Conservation (phyloP, 2,888 invertebrate species). For the Girardia tigrina region DNA sequence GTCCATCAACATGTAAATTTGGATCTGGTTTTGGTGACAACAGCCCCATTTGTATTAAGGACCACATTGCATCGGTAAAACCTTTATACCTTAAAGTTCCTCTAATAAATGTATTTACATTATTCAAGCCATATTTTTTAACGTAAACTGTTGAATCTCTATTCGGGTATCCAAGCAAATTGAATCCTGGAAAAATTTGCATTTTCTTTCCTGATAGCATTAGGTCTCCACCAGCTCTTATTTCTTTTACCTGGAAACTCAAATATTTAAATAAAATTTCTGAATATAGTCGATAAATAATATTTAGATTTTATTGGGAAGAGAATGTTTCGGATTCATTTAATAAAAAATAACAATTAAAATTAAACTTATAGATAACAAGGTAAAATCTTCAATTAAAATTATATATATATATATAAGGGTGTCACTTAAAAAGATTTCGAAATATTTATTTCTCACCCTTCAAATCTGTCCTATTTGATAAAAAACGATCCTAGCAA, state of each 20-base stretch:
- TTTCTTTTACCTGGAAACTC: conserved; percentile 62
- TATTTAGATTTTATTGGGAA: no score
- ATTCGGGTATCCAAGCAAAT: conserved; percentile 88
- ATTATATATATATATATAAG: no score
- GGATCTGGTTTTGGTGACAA: conserved; percentile 73
- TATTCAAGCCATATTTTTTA: conserved; percentile 70
- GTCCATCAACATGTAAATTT: conserved; percentile 77
- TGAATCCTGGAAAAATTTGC: conserved; percentile 85
- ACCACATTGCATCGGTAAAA: conserved; percentile 72
- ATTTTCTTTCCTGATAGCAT: conserved; percentile 67
- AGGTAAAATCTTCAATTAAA: no score
- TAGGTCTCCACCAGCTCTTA: conserved; percentile 72
- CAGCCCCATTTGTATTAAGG: conserved; percentile 71
- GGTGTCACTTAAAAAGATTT: no score
- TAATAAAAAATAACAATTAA: no score
- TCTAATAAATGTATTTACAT: conserved; percentile 68
- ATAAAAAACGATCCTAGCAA: no score
- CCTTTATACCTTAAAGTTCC: conserved; percentile 85
- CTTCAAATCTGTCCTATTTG: no score
- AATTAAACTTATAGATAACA: no score
- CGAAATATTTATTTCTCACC: no score
- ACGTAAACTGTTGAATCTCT: conserved; percentile 80
- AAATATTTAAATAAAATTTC: no score
- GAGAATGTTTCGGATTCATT: no score
- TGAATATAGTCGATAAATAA: no score